phyloP scores from a whole-genome alignment of 2,797 vertebrate genomes.

The Moxostoma hubbsi region DNA sequence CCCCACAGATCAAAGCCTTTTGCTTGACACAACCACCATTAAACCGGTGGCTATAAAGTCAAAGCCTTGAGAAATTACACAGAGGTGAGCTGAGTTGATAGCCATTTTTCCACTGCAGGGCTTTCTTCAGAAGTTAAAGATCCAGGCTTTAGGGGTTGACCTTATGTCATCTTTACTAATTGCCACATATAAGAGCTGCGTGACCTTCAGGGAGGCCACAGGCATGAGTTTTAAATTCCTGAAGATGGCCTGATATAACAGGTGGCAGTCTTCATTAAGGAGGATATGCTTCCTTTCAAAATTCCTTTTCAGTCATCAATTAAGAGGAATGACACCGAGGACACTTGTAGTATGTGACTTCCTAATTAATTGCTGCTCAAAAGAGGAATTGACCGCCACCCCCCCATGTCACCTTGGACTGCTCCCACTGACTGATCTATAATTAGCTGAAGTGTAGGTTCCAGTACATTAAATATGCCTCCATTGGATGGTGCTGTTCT shows the following conservation, averaged over 20 bases:
- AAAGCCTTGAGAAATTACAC: conserved; percentile 40
- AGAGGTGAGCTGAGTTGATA: conserved; percentile 23
- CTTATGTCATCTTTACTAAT: conserved; percentile 40
- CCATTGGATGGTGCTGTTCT: conserved; percentile 19
- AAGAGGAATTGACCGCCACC: conserved; percentile 71
- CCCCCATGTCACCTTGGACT: conserved; percentile 74
- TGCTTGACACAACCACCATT: conserved; percentile 11
- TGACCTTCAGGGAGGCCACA: conserved; percentile 70
- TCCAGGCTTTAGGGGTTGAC: conserved; percentile 25
- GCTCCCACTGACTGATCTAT: conserved; percentile 55
- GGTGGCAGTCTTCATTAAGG: conserved; percentile 81
- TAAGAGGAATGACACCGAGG: conserved; percentile 78
- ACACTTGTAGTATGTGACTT: conserved; percentile 75
- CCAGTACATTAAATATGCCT: conserved; percentile 31
- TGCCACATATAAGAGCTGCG: conserved; percentile 24
- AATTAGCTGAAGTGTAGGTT: conserved; percentile 57
- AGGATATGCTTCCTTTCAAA: conserved; percentile 74
- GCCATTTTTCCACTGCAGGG: conserved; percentile 36
- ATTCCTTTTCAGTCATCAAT: conserved; percentile 79
- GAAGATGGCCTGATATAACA: conserved; percentile 72
- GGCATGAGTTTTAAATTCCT: conserved; percentile 50
- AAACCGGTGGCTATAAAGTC: conserved; percentile 5
- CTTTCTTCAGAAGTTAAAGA: conserved; percentile 42
- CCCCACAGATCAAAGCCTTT: conserved; percentile 28
- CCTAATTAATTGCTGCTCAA: conserved; percentile 79